Evolutionary conservation across 2,888 invertebrate species (phyloP).

Genomic region (Diachrysia chrysitis): DNA sequence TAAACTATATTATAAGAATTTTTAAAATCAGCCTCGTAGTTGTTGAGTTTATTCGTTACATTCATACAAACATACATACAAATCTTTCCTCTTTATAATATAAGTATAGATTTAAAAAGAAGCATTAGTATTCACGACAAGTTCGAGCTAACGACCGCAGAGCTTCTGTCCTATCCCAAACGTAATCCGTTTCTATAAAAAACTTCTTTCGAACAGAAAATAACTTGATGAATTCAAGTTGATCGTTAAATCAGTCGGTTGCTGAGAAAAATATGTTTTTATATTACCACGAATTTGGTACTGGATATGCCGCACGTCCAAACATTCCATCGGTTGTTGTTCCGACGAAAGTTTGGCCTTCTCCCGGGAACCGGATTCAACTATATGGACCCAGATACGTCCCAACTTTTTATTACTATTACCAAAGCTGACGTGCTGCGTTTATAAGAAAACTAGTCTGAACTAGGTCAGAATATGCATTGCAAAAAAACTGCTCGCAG

Average conservation of each 20-base stretch:
- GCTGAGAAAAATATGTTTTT: conserved; percentile 51
- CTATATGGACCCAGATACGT: conserved; percentile 42
- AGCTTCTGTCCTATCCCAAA: conserved; percentile 26
- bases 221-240: conserved; percentile 39
- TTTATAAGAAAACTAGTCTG: conserved; percentile 43
- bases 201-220: conserved; percentile 25
- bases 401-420: conserved; percentile 55
- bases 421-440: conserved; percentile 51
- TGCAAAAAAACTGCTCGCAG: conserved; percentile 22
- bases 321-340: conserved; percentile 39
- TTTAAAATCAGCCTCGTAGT: too few relatives aligned
- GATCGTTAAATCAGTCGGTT: conserved; percentile 48
- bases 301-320: conserved; percentile 41
- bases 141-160: conserved; percentile 43
- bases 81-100: too few relatives aligned
- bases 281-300: conserved; percentile 29
- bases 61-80: too few relatives aligned
- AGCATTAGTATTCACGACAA: conserved; percentile 31
- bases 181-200: conserved; percentile 46
- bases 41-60: too few relatives aligned
- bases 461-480: conserved; percentile 46
- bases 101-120: too few relatives aligned
- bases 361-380: conserved; percentile 30
- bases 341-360: conserved; percentile 42
- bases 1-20: too few relatives aligned